Evolutionary conservation across 2,797 vertebrate species (phyloP).

Genomic region (Hephaestus fuliginosus): DNA sequence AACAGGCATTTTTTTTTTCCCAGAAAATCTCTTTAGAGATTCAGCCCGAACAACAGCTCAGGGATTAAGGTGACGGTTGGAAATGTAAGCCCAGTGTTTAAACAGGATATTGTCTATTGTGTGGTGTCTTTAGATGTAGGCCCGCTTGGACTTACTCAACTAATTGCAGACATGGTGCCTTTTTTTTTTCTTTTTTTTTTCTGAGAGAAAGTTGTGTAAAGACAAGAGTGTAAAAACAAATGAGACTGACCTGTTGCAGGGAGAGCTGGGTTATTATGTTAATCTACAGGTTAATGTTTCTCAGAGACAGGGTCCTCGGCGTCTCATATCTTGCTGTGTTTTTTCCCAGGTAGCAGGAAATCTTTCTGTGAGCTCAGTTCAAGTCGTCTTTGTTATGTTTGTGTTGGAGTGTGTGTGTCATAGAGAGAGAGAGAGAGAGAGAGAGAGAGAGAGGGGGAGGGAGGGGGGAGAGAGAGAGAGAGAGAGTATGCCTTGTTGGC

Average conservation of each 20-base stretch:
- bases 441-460: constrained; percentile 2
- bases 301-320: background rate
- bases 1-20: constrained; percentile 39
- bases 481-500: background rate
- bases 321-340: background rate
- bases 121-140: background rate
- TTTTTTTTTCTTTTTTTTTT: background rate
- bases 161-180: background rate
- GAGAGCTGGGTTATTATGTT: background rate
- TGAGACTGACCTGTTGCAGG: constrained; percentile 6
- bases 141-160: background rate
- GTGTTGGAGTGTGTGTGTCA: background rate
- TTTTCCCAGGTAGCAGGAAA: constrained; percentile 18
- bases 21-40: constrained; percentile 41
- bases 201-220: constrained; percentile 5
- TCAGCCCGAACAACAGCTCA: background rate
- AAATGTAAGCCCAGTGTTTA: constrained; percentile 19
- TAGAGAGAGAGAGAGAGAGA: background rate
- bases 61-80: constrained; percentile 5
- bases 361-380: constrained; percentile 19
- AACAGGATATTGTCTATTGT: constrained; percentile 21
- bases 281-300: constrained; percentile 17
- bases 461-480: background rate
- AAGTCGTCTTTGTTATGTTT: constrained; percentile 11
- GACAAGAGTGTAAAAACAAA: constrained; percentile 7